A percentile compares a stretch with the other conserved stretches of the same genome.
Evolutionary conservation across 2,113 vertebrate species (phyloP).

Genomic region (Nothocercus julius): DNA sequence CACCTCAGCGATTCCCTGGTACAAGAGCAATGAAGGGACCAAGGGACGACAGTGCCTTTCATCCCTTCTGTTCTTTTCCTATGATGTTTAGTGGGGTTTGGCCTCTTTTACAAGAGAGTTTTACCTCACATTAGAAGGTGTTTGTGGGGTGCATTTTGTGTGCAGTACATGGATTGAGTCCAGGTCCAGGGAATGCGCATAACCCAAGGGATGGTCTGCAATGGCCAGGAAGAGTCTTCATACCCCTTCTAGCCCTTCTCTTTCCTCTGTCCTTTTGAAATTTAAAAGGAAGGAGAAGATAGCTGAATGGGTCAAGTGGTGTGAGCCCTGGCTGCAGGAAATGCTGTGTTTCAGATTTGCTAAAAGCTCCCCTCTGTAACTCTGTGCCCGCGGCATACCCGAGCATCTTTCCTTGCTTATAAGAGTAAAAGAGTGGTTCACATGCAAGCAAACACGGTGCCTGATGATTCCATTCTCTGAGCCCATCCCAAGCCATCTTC

Average conservation of each 20-base stretch:
- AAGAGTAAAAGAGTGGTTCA: background rate
- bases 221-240: background rate
- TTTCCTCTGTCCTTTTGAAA: background rate
- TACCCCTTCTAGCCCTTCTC: background rate
- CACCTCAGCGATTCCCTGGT: background rate
- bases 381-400: background rate
- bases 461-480: background rate
- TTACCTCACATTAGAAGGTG: background rate
- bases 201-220: background rate
- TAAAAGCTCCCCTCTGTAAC: background rate
- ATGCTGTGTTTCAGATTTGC: fast-evolving
- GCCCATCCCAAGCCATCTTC: too few species aligned
- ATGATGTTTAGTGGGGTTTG: background rate
- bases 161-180: background rate
- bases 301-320: background rate
- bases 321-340: background rate
- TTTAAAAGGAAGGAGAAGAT: background rate
- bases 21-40: too few species aligned
- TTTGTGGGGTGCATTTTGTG: background rate
- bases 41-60: background rate
- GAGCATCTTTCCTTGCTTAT: background rate
- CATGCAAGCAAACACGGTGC: background rate
- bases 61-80: background rate
- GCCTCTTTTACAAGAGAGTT: background rate
- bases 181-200: background rate